Conservation (phyloP, 2,113 vertebrate species). For the Crotalus helleri region DNA sequence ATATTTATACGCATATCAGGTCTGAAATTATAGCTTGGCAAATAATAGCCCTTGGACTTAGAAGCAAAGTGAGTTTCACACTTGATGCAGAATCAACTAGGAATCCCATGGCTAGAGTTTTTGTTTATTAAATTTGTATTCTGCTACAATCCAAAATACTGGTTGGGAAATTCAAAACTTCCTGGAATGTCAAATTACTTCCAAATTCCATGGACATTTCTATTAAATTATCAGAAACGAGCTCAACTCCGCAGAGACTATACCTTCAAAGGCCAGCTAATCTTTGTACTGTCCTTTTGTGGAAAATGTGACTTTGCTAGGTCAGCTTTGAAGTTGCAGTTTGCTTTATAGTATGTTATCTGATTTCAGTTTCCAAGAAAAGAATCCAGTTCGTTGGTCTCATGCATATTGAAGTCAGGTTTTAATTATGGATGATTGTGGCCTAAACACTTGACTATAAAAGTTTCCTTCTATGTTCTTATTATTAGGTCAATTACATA, state of each 20-base stretch:
- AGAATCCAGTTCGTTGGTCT: not conserved
- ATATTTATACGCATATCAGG: not conserved
- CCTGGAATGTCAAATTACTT: not conserved
- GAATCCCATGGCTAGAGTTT: not conserved
- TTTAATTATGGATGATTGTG: not conserved
- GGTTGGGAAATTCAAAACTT: not conserved
- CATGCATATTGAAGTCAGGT: not conserved
- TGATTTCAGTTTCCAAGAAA: not conserved
- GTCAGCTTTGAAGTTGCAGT: not conserved
- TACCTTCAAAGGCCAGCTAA: not conserved
- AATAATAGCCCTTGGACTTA: not conserved
- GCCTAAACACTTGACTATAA: not conserved
- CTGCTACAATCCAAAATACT: not conserved
- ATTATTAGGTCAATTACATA: not conserved
- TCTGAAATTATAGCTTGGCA: not conserved
- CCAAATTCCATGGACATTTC: not conserved
- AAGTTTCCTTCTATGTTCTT: not conserved
- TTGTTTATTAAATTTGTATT: not conserved
- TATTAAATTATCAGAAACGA: not conserved
- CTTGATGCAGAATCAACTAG: not conserved
- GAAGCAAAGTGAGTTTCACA: not conserved
- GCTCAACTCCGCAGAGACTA: not conserved
- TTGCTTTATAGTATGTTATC: not conserved
- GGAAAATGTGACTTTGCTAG: not conserved
- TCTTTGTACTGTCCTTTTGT: not conserved